phyloP scores from a whole-genome alignment of 2,113 vertebrate species.

The Lethenteron camtschaticum region DNA sequence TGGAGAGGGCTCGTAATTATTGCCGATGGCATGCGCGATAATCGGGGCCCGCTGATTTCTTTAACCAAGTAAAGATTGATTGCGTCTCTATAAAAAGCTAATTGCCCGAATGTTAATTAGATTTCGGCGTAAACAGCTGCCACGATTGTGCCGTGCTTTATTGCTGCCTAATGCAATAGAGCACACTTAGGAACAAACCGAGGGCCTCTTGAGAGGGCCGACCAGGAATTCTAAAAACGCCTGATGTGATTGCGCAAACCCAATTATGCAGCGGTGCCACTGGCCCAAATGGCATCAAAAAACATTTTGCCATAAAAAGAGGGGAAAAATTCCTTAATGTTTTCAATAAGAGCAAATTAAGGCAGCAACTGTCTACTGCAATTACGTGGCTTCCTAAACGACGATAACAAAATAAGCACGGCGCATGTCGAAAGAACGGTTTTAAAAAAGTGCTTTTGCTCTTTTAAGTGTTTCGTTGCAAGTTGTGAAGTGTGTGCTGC shows the following conservation, averaged over 20 bases:
- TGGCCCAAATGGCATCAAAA: conserved; percentile 4
- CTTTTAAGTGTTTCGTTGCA: too few species aligned
- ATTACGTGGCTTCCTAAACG: not conserved
- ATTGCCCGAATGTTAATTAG: conserved; percentile 1
- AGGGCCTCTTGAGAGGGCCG: conserved; percentile 2
- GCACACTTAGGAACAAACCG: conserved; percentile 5
- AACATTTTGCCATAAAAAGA: not conserved
- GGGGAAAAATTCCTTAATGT: not conserved
- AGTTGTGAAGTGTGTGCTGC: too few species aligned
- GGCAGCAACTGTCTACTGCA: conserved; percentile 1
- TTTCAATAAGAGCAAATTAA: conserved; percentile 4
- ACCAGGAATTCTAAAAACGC: conserved; percentile 4
- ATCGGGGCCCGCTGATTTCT: not conserved
- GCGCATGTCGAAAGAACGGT: too few species aligned
- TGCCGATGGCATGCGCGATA: not conserved
- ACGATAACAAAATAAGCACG: too few species aligned
- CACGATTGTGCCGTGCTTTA: not conserved
- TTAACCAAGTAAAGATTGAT: conserved; percentile 5
- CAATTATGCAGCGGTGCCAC: not conserved
- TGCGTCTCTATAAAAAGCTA: conserved; percentile 6
- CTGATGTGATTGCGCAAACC: conserved; percentile 3
- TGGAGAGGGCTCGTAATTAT: not conserved
- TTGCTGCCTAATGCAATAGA: conserved; percentile 6
- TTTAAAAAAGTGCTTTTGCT: too few species aligned
- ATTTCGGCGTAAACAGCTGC: conserved; percentile 5